A percentile compares a stretch with the other conserved stretches of the same genome.
Evolutionary conservation across 2,113 vertebrate genomes (phyloP).

Genomic region (Apus apus): DNA sequence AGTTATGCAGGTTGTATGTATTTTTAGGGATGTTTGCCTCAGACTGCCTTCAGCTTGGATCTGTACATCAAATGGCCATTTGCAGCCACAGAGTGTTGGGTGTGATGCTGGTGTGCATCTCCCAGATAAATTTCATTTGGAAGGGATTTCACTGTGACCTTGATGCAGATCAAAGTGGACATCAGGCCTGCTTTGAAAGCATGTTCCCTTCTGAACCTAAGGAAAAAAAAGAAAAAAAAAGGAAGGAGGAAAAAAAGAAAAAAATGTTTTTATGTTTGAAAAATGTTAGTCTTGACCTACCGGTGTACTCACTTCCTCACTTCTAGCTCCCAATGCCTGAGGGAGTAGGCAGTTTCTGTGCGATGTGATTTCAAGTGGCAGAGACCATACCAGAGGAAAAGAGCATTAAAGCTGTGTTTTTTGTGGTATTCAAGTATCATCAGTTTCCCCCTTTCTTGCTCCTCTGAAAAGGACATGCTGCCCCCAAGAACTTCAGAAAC

Average conservation of each 20-base stretch:
- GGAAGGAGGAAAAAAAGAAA: too few species aligned
- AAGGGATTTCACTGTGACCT: neutral
- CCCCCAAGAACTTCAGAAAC: neutral
- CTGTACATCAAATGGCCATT: neutral
- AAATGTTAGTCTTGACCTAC: neutral
- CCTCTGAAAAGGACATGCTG: neutral
- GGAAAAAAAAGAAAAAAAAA: neutral
- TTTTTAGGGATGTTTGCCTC: neutral
- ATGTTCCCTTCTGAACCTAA: accelerated
- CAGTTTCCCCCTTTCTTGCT: neutral
- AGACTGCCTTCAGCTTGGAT: neutral
- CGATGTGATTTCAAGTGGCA: neutral
- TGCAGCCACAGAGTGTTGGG: accelerated
- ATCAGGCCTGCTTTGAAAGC: neutral
- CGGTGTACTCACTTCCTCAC: neutral
- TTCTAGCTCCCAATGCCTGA: neutral
- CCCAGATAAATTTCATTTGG: neutral
- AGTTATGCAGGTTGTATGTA: accelerated
- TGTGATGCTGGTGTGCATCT: neutral
- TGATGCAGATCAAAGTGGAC: neutral
- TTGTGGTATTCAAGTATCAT: neutral
- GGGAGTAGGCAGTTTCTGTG: neutral
- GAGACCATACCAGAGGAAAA: accelerated
- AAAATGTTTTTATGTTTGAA: neutral
- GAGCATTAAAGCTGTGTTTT: neutral